Base-by-base conservation (phyloP, 2,888 invertebrate genomes). In the Drosophila mercatorum region DNA sequence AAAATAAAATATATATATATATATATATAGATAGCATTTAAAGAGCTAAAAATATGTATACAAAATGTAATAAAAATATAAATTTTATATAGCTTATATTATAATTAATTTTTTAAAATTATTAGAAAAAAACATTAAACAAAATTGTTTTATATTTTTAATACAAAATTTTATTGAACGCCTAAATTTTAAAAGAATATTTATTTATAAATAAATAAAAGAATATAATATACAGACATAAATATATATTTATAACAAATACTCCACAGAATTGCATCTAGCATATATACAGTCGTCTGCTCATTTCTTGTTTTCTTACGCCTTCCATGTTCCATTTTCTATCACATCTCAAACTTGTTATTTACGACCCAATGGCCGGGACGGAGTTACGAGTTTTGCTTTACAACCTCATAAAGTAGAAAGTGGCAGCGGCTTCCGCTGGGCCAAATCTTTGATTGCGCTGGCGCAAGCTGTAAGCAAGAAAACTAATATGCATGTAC, bases 341-440 rank as follows among this genome's bases (percentile, higher is more conserved):
- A 47, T 26, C 26, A 51, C 38, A 28, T 14, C 43, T 57, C 12
- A 41, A 57, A 52, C 59, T 61, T 53, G 3, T 22, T 7, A 61
- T 73, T 78, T 78, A 68, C 53, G 75, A 73, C 53, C 31, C 31
- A 38, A 49, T 67, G 66, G 40, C 51, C 47, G 26, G 28, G 36
- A 46, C 31, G 7, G 6, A 51, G 52, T 46, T 58, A 58, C 46
- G 63, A 64, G 63, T 22, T 61, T n/a, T 55, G 43, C 38, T 73
- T 78, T 73, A 72, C 60, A 67, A 49, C 55, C 34, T 22, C 68
- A 61, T 78, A 75, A 75, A 73, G 28, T 17, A 51, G 36, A 51
- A 12, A 51, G 22, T 36, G 36, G 38, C 43, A 55, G n/a, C 57
- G 61, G 17, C 38, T 68, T 60, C 52, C 59, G n/a, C 26, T 26